These are phyloP conservation scores for Drosophila nebulosa DNA, from an alignment of 1,140 invertebrate species.

Conservation along the genomic window DNA sequence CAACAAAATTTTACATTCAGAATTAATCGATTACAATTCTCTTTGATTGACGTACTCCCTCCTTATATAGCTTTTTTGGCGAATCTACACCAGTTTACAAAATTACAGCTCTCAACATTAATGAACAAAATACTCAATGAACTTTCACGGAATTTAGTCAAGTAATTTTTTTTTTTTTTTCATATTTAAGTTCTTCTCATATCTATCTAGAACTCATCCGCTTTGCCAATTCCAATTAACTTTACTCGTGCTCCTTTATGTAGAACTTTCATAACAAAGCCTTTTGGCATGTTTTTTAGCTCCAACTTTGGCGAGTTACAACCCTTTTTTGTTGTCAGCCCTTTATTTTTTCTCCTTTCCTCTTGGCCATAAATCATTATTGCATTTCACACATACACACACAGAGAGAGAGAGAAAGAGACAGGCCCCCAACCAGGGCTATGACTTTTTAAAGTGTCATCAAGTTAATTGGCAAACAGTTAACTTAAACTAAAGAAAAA, in stretches of 20 bases:
- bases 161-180: too few species aligned
- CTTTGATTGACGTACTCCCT: too few species aligned
- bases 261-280: neutral
- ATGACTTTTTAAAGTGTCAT: slow-evolving; percentile 41
- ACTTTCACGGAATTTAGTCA: too few species aligned
- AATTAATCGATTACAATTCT: too few species aligned
- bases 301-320: slow-evolving; percentile 23
- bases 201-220: neutral
- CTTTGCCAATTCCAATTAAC: neutral
- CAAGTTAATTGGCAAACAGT: slow-evolving; percentile 47
- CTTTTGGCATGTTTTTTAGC: slow-evolving; percentile 32
- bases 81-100: too few species aligned
- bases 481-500: slow-evolving; percentile 14
- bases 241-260: neutral
- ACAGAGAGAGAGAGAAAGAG: neutral
- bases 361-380: slow-evolving; percentile 37
- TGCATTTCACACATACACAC: neutral
- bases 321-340: slow-evolving; percentile 17
- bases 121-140: too few species aligned
- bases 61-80: too few species aligned
- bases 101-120: too few species aligned
- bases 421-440: neutral
- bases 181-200: neutral
- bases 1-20: too few species aligned
- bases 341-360: slow-evolving; percentile 12